These are phyloP conservation scores for Myotis brandtii DNA, from an alignment of 2,113 vertebrate species.

Conservation along the genomic window DNA sequence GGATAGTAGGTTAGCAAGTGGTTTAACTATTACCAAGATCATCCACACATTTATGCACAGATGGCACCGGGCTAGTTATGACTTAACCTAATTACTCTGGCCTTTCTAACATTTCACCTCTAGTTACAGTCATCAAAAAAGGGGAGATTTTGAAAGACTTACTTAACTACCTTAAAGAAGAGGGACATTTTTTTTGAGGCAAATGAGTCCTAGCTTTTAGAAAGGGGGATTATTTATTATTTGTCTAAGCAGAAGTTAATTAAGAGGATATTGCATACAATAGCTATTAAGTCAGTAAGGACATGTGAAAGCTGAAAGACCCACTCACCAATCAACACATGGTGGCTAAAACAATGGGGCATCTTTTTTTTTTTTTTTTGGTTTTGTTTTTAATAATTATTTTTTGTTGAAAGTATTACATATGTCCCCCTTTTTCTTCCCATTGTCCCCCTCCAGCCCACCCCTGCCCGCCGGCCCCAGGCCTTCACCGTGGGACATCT, in stretches of 20 bases:
- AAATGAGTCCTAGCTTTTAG: neutral
- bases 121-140: slow-evolving; percentile 36
- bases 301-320: neutral
- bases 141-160: slow-evolving; percentile 16
- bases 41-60: slow-evolving; percentile 12
- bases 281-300: neutral
- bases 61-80: slow-evolving; percentile 45
- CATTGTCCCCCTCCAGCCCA: too few relatives aligned
- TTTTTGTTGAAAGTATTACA: too few relatives aligned
- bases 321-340: neutral
- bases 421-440: too few relatives aligned
- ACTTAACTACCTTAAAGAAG: neutral
- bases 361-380: neutral
- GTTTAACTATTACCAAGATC: slow-evolving; percentile 56
- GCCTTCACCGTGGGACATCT: neutral
- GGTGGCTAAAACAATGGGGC: neutral
- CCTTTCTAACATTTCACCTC: slow-evolving; percentile 39
- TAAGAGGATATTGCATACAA: neutral
- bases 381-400: too few relatives aligned
- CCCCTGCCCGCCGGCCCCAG: too few relatives aligned
- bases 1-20: slow-evolving; percentile 51
- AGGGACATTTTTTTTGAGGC: slow-evolving; percentile 18
- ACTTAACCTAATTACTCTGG: slow-evolving; percentile 70
- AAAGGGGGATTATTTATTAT: neutral
- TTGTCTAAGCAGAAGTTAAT: neutral